Percentiles rank a stretch among this genome's conserved stretches.
phyloP scores from a whole-genome alignment of 1,140 invertebrate genomes.

The Brachionus sp. region DNA sequence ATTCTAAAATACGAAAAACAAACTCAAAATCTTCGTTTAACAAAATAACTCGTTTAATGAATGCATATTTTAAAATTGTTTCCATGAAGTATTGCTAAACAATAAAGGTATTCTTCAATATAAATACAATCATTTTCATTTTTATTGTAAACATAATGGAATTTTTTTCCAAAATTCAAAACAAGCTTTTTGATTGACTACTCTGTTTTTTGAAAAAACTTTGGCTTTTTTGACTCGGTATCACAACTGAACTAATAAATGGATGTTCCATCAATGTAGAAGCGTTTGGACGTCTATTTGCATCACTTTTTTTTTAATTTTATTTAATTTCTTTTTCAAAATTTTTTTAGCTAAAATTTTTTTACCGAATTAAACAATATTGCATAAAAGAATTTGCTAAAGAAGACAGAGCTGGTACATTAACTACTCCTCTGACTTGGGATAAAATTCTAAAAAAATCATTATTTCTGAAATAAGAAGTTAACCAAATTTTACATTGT shows the following conservation, averaged over 20 bases:
- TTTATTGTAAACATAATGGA: neutral
- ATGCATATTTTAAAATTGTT: constrained; percentile 6
- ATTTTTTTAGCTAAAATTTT: neutral
- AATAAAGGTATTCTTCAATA: neutral
- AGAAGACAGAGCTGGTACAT: neutral
- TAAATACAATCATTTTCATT: neutral
- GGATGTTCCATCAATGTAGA: neutral
- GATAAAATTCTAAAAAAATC: constrained; percentile 31
- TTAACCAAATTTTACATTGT: neutral
- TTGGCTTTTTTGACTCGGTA: constrained; percentile 37
- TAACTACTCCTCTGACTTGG: constrained; percentile 24
- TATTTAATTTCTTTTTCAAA: neutral
- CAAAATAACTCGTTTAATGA: neutral
- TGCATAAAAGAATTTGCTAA: constrained; percentile 40
- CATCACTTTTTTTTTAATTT: constrained; percentile 3
- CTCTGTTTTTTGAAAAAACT: constrained; percentile 4
- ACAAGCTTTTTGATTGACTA: constrained; percentile 5
- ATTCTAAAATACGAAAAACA: constrained; percentile 7
- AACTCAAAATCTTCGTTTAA: neutral
- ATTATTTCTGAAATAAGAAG: neutral
- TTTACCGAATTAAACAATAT: constrained; percentile 32
- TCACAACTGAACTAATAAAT: constrained; percentile 25
- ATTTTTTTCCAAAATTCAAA: neutral
- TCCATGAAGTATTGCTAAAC: neutral
- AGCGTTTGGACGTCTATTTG: constrained; percentile 29